Evolutionary conservation across 2,113 vertebrate species (phyloP), one percentile per base, ranked within the genome.

Genomic region (Tyto alba): DNA sequence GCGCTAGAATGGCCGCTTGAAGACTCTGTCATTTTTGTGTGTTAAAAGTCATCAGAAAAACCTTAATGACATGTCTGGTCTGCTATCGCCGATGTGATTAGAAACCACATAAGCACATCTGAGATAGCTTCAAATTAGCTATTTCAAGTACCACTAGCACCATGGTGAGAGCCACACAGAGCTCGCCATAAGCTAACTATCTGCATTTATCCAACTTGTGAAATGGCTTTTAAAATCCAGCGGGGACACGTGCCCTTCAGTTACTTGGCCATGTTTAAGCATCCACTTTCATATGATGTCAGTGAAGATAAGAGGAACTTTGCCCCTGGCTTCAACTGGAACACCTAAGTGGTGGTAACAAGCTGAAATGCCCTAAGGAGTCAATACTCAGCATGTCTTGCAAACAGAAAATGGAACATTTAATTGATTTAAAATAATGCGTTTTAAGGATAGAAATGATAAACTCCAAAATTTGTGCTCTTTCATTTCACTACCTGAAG

Each of bases 361-460:
- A 95, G 52, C 52, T 36, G 53, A 62, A 83, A 85, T 6, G 40
- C 59, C 45, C 83, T 19, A 1, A 66, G 90, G 88, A 96, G 97
- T 95, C 97, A 91, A 96, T 83, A 91, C 57, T 83, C 81, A 86
- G 95, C 89, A 91, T 32, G 88, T 72, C 75, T 91, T 76, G 53
- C 36, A 4, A 89, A n/a, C 52, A 94, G 68, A 92, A 97, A 95
- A 92, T 55, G 6, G 91, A 96, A 83, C 97, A 94, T 94, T 96
- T 86, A 92, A 97, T 95, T 89, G 82, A 95, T 82, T 95, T 85
- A n/a, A 95, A 97, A 91, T 6, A 90, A 64, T 89, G 78, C 34
- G 47, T 64, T 96, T 85, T 72, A 75, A 90, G 50, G 95, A 81
- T 38, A 95, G 75, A 95, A 95, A 62, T 34, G 6, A 68, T 85